A percentile compares a stretch with the other conserved stretches of the same genome.
phyloP scores from a whole-genome alignment of 1,140 invertebrate genomes.

The Aphis gossypii region DNA sequence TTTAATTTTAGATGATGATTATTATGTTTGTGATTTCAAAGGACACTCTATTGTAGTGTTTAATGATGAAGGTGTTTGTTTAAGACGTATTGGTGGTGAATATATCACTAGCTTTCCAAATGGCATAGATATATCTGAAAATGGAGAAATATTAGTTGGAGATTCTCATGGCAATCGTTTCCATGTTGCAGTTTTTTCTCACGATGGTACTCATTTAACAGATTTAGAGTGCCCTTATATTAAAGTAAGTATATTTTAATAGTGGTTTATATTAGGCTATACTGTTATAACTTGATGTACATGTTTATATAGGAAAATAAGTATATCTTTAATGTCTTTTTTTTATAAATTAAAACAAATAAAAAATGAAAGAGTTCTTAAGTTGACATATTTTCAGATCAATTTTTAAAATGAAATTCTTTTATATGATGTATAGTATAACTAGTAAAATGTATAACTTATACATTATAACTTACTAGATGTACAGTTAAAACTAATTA shows the following conservation, averaged over 20 bases:
- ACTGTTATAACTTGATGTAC: too few species aligned
- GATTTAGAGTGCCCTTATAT: constrained; percentile 97
- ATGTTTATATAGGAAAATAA: too few species aligned
- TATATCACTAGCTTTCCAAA: constrained; percentile 96
- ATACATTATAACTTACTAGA: too few species aligned
- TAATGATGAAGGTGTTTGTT: constrained; percentile 87
- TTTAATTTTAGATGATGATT: constrained; percentile 81
- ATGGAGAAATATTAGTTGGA: constrained; percentile 93
- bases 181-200: constrained; percentile 92
- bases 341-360: too few species aligned
- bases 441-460: too few species aligned
- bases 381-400: too few species aligned
- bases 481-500: background rate
- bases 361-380: too few species aligned
- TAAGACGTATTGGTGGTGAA: constrained; percentile 92
- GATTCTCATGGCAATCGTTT: constrained; percentile 98
- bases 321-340: too few species aligned
- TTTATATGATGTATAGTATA: too few species aligned
- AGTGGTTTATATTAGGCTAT: background rate
- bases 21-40: constrained; percentile 98
- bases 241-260: constrained; percentile 72
- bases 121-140: constrained; percentile 96
- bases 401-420: too few species aligned
- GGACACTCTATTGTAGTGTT: constrained; percentile 97
- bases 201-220: constrained; percentile 84